Base-by-base conservation (phyloP, 2,113 vertebrate genomes). In the Clarias gariepinus region DNA sequence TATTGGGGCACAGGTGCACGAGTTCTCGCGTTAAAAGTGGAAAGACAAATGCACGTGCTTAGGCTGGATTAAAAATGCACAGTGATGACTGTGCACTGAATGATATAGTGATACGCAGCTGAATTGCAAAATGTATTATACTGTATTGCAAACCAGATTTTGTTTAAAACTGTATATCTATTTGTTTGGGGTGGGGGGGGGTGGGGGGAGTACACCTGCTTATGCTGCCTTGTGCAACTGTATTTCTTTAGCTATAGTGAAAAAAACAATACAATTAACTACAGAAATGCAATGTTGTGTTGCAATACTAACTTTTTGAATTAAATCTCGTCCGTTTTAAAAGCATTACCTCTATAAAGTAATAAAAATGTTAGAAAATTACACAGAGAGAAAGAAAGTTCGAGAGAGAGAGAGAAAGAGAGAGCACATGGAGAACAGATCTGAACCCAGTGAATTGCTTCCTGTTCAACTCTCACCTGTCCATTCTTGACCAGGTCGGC, bases 401-500 rank as follows among this genome's bases (percentile, higher is more conserved):
- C n/a, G 41, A 74, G 41, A 74, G 36, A 55, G 5, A 76, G 23
- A n/a, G 41, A 76, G 73, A n/a, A 4, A n/a, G n/a, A 53, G 74
- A 16, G 15, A 23, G 53, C 74, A n/a, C 5, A 13, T 77, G 47
- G 25, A 12, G 53, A 53, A 77, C 12, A 73, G 30, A 36, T 80
- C 55, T 58, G 10, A 3, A 3, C 30, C 2, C 12, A 25, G 21
- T 36, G 1, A 25, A 61, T 28, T 21, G 60, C 28, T 81, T 61
- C 77, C 57, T 61, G 30, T 81, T 47, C 78, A 5, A 13, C 33
- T 93, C 96, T 94, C 93, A 99, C 98, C 98, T 99, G 98, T 36
- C 97, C 98, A 18, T 99, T 99, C 93, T 99, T 99, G 95, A 97
- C 98, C 91, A 99, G 97, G 92, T 99, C 98, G 73, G 98, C 98